These are phyloP conservation scores for Phaethon lepturus DNA, from an alignment of 2,113 vertebrate species.

Conservation along the genomic window DNA sequence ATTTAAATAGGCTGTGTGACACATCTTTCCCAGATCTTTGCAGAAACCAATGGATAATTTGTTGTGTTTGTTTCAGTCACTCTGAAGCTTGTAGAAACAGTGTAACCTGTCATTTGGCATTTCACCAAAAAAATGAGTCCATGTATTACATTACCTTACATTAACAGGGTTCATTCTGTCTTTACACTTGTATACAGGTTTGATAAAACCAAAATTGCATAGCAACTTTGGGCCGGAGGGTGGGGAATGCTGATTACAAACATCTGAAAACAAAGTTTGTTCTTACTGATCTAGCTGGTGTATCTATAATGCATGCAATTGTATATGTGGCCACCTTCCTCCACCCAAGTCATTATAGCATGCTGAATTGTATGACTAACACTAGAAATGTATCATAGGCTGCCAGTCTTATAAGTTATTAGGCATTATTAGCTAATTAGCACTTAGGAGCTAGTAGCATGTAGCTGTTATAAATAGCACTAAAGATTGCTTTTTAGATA, in stretches of 20 bases:
- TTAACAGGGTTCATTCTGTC: not conserved
- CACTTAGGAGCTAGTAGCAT: not conserved
- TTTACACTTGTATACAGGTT: not conserved
- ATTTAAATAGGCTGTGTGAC: not conserved
- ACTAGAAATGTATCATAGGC: not conserved
- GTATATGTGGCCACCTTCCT: not conserved
- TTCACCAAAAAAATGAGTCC: not conserved
- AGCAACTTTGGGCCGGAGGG: not conserved
- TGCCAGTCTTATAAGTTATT: not conserved
- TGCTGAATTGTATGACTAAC: not conserved
- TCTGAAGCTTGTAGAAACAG: not conserved
- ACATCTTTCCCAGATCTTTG: not conserved
- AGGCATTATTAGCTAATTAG: not conserved
- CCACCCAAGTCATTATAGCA: not conserved
- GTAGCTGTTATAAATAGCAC: not conserved
- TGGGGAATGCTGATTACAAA: not conserved
- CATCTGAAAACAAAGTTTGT: not conserved
- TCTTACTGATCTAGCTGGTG: not conserved
- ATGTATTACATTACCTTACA: accelerated
- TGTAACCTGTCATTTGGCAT: not conserved
- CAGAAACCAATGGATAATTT: not conserved
- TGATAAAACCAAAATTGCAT: not conserved
- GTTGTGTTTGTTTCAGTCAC: not conserved
- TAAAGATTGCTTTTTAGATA: not conserved
- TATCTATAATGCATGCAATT: not conserved